Conservation (phyloP, 2,888 invertebrate species). For the Lagria hirta region DNA sequence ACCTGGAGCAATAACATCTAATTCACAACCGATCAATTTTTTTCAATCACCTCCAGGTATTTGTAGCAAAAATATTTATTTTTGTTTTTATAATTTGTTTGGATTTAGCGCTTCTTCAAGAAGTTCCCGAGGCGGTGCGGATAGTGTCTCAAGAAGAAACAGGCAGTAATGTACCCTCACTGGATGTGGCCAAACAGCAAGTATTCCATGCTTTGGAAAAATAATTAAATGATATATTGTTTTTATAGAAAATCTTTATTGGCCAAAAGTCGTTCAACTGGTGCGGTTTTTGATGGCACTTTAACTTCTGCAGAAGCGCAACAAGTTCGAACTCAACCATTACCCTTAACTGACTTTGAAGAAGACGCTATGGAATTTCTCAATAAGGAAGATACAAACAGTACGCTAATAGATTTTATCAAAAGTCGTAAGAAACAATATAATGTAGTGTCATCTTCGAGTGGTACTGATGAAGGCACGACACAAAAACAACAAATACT, state of each 20-base stretch:
- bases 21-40: conserved; percentile 48
- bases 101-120: conserved; percentile 55
- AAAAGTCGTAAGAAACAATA: conserved; percentile 51
- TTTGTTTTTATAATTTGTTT: conserved; percentile 11
- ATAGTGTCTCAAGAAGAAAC: conserved; percentile 58
- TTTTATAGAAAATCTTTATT: conserved; percentile 54
- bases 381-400: conserved; percentile 58
- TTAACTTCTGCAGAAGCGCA: conserved; percentile 62
- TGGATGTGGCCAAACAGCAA: conserved; percentile 44
- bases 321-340: conserved; percentile 58
- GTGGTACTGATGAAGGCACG: conserved; percentile 62
- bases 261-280: conserved; percentile 58
- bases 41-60: conserved; percentile 51
- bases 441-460: conserved; percentile 34
- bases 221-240: conserved; percentile 10
- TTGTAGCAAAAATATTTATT: no score
- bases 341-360: conserved; percentile 47
- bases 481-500: conserved; percentile 70
- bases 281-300: conserved; percentile 55
- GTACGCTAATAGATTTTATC: conserved; percentile 52
- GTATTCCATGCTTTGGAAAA: conserved; percentile 41
- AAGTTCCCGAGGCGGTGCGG: conserved; percentile 62
- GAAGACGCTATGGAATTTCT: conserved; percentile 52
- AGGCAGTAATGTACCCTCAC: conserved; percentile 40
- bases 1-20: conserved; percentile 39